Evolutionary conservation across 2,113 vertebrate genomes (phyloP), one percentile per base, ranked within the genome.

Genomic region (Salminus brasiliensis): DNA sequence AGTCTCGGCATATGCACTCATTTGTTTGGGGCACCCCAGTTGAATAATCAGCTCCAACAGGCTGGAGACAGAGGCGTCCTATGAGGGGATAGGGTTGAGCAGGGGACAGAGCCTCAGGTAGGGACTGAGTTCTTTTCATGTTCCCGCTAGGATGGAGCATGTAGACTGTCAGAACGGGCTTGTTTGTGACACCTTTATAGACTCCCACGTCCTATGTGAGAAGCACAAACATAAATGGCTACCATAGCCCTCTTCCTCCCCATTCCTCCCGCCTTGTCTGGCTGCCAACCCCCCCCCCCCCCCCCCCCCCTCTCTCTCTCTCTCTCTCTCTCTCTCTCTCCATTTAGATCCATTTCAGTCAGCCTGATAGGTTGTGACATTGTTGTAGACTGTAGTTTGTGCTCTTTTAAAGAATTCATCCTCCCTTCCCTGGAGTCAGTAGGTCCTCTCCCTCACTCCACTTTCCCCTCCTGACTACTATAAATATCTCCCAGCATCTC

Each of bases 331-430:
- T 59, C 57, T 45, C 85, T 85, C 16, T 27, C 47, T 68, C 39
- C 41, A 70, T 84, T 81, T 79, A 76, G 59, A 78, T 85, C 79
- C 52, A 27, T 73, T 83, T 83, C 81, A 79, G 63, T 84, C 76
- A 76, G 49, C 75, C 63, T 74, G 75, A 87, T 79, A n/a, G 25
- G 39, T 53, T 79, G 72, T 81, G 81, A 81, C 85, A 85, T 43
- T 16, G 73, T 53, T 75, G 69, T 84, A 43, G 78, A 80, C 73
- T 75, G 69, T 83, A 85, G 78, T 83, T 83, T 85, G 78, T 80
- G 72, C 78, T 65, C 71, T 72, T 83, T 80, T 82, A 82, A 74
- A 83, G 81, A 79, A 74, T 76, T 81, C 45, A 84, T 84, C 29
- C 63, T 72, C 67, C 57, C 76, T 74, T 57, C 49, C 66, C 13